Percentiles rank a stretch among this genome's conserved stretches.
phyloP scores from a whole-genome alignment of 1,140 invertebrate genomes.

The Mizuhopecten yessoensis region DNA sequence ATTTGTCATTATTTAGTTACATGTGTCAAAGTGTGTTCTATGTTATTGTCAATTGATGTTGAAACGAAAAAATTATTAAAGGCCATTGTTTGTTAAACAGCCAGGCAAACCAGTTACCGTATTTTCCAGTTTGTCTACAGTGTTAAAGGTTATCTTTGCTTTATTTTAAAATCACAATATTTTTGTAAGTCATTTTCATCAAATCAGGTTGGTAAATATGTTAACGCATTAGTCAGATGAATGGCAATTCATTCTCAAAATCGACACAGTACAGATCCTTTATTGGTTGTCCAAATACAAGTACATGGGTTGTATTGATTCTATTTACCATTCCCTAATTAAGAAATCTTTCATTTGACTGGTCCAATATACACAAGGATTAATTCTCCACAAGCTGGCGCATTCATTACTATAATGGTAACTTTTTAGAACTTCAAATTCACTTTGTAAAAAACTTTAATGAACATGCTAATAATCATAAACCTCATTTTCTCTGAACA shows the following conservation, averaged over 20 bases:
- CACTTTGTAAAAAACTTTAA: too few relatives aligned
- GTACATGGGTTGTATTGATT: not conserved
- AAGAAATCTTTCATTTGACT: not conserved
- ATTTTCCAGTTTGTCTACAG: not conserved
- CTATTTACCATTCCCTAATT: not conserved
- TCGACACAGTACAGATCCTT: not conserved
- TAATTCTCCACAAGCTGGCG: not conserved
- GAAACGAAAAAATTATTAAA: not conserved
- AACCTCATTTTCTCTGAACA: too few relatives aligned
- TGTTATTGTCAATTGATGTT: not conserved
- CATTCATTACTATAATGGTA: too few relatives aligned
- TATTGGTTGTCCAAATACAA: not conserved
- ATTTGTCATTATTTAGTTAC: not conserved
- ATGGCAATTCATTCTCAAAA: not conserved
- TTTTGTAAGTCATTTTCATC: conserved; percentile 26
- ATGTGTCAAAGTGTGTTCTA: not conserved
- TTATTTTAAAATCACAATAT: not conserved
- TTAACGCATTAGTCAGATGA: not conserved
- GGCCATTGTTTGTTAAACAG: not conserved
- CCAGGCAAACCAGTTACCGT: not conserved
- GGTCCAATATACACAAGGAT: not conserved
- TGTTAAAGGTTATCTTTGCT: conserved; percentile 23
- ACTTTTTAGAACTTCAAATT: too few relatives aligned
- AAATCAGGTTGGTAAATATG: not conserved
- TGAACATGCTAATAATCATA: too few relatives aligned